A percentile compares a stretch with the other conserved stretches of the same genome.
These are phyloP conservation scores for Botia almorhae DNA, from an alignment of 2,797 vertebrate species.

Conservation along the genomic window DNA sequence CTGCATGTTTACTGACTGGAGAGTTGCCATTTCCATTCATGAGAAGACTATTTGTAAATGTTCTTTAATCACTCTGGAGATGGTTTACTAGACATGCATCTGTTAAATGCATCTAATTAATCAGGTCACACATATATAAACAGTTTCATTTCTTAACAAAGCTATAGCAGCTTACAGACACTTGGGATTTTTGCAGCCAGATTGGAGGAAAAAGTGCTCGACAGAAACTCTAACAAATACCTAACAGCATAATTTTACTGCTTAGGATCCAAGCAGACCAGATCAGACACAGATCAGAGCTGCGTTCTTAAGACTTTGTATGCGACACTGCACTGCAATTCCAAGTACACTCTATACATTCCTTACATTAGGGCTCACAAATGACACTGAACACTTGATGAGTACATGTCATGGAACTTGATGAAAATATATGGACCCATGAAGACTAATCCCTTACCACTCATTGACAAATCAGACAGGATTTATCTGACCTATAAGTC, in stretches of 20 bases:
- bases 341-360: not conserved
- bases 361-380: not conserved
- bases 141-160: too few species aligned
- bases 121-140: not conserved
- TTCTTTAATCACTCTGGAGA: not conserved
- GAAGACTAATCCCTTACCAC: not conserved
- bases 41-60: not conserved
- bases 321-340: not conserved
- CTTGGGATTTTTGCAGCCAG: too few species aligned
- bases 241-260: too few species aligned
- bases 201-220: too few species aligned
- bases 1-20: too few species aligned
- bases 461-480: conserved; percentile 18
- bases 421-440: not conserved
- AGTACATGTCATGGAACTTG: not conserved
- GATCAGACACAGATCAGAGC: too few species aligned
- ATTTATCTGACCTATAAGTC: conserved; percentile 25
- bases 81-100: not conserved
- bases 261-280: too few species aligned
- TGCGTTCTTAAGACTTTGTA: not conserved
- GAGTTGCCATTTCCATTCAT: too few species aligned
- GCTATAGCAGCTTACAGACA: too few species aligned
- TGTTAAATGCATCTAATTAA: not conserved
- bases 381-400: not conserved
- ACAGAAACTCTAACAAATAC: too few species aligned